These are phyloP conservation scores for Cochlearius cochlearius DNA, from an alignment of 2,113 vertebrate genomes.

Conservation along the genomic window DNA sequence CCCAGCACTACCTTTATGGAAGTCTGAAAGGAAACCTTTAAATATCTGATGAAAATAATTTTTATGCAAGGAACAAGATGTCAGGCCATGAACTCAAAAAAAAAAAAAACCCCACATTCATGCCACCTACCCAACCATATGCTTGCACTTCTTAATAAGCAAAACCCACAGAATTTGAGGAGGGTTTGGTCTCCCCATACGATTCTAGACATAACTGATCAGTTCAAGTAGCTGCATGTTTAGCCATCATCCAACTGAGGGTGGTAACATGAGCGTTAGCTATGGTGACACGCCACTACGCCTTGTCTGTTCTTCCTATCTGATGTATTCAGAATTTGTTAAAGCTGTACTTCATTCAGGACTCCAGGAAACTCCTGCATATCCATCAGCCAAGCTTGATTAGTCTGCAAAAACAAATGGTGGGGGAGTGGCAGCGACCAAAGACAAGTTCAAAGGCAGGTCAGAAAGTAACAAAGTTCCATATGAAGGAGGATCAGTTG, in stretches of 20 bases:
- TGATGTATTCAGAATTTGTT: slow-evolving; percentile 20
- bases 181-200: not conserved
- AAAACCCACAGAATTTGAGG: not conserved
- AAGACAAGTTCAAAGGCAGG: slow-evolving; percentile 32
- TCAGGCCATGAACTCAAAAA: not conserved
- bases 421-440: not conserved
- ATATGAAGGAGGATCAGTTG: not conserved
- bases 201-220: not conserved
- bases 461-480: slow-evolving; percentile 22
- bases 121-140: not conserved
- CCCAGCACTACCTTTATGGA: not conserved
- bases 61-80: not conserved
- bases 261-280: not conserved
- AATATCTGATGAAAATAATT: not conserved
- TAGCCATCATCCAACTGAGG: not conserved
- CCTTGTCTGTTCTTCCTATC: not conserved
- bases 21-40: not conserved
- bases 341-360: slow-evolving; percentile 17
- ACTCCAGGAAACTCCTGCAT: slow-evolving; percentile 7
- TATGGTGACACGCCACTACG: not conserved
- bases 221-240: not conserved
- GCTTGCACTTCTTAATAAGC: not conserved
- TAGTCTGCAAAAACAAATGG: slow-evolving; percentile 18
- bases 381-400: not conserved
- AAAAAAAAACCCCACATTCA: not conserved